phyloP scores from a whole-genome alignment of 2,888 invertebrate genomes.

The Megalurothrips usitatus region DNA sequence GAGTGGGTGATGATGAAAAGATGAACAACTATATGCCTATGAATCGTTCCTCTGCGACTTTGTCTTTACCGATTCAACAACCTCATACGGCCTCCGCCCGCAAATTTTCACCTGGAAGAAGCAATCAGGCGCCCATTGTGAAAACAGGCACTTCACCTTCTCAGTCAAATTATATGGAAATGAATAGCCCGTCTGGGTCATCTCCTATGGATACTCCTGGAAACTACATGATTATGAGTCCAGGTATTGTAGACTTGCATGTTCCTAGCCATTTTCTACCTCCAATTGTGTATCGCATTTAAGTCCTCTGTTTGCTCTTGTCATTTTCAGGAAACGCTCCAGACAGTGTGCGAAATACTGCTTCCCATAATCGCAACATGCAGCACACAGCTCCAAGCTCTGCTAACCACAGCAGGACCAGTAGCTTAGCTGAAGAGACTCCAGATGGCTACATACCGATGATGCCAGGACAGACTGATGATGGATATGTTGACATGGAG shows the following conservation, averaged over 20 bases:
- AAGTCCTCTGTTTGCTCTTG: background rate
- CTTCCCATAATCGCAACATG: conserved; percentile 29
- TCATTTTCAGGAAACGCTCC: background rate
- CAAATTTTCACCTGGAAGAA: conserved; percentile 29
- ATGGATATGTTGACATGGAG: conserved; percentile 61
- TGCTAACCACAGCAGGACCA: conserved; percentile 56
- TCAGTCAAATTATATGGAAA: conserved; percentile 43
- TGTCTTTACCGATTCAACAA: conserved; percentile 32
- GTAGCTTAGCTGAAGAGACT: conserved; percentile 55
- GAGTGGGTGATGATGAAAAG: conserved; percentile 39
- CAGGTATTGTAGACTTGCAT: conserved; percentile 40
- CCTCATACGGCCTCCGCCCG: conserved; percentile 28
- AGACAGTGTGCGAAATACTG: background rate
- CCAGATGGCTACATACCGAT: conserved; percentile 61
- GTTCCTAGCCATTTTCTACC: background rate
- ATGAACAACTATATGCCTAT: conserved; percentile 39
- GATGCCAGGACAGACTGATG: conserved; percentile 54
- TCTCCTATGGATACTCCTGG: conserved; percentile 47
- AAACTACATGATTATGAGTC: conserved; percentile 55
- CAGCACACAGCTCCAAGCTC: conserved; percentile 3
- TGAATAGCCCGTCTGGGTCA: conserved; percentile 45
- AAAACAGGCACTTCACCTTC: conserved; percentile 45
- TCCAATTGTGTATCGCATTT: background rate
- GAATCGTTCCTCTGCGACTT: conserved; percentile 33
- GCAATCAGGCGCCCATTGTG: background rate